Evolutionary conservation across 2,797 vertebrate species (phyloP).

Genomic region (Agapornis canus): DNA sequence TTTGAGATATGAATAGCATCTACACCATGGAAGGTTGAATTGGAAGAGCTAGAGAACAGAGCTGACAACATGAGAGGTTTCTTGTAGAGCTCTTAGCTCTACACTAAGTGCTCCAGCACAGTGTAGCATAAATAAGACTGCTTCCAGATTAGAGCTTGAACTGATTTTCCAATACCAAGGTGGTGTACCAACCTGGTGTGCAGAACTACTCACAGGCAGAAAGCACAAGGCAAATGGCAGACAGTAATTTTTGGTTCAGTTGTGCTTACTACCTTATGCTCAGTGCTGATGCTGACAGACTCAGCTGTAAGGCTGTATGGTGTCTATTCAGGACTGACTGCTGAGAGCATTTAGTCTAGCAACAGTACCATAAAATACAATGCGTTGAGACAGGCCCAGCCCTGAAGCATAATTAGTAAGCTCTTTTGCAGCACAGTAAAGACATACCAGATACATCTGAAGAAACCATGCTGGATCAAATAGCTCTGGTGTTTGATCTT

Average conservation of each 20-base stretch:
- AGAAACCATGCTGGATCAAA: constrained; percentile 39
- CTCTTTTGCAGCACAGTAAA: background rate
- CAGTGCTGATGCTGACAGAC: background rate
- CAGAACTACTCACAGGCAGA: background rate
- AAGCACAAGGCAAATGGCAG: background rate
- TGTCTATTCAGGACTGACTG: background rate
- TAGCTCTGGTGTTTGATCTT: constrained; percentile 27
- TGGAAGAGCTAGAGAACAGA: background rate
- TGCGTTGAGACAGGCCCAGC: background rate
- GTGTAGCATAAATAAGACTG: background rate
- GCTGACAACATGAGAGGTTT: background rate
- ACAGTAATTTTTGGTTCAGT: background rate
- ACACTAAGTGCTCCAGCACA: no score
- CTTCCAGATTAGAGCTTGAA: background rate
- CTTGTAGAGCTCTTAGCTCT: background rate
- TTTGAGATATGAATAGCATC: background rate
- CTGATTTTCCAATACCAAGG: background rate
- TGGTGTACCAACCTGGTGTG: background rate
- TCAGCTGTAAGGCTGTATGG: background rate
- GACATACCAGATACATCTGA: background rate
- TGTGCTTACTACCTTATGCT: background rate
- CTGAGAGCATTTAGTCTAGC: background rate
- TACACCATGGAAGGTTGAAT: background rate
- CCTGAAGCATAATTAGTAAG: constrained; percentile 6
- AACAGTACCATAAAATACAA: background rate